A percentile compares a stretch with the other conserved stretches of the same genome.
These are phyloP conservation scores for Gopherus evgoodei DNA, from an alignment of 2,113 vertebrate genomes.

Conservation along the genomic window DNA sequence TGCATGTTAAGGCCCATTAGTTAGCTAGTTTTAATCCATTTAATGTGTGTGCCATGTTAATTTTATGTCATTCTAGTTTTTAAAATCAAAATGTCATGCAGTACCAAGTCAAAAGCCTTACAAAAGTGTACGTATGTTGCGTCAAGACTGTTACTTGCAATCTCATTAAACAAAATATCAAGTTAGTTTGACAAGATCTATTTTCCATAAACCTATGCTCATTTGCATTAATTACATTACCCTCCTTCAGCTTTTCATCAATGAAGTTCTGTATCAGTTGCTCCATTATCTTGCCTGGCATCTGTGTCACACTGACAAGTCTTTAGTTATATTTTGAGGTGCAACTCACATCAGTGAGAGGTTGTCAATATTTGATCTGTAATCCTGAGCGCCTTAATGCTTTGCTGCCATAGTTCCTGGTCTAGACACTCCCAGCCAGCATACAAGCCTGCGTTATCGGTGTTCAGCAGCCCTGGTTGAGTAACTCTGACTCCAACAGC, in stretches of 20 bases:
- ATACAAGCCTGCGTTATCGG: background rate
- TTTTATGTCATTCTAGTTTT: too few species aligned
- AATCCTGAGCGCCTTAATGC: background rate
- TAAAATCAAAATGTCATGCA: background rate
- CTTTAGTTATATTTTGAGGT: background rate
- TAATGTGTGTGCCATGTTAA: background rate
- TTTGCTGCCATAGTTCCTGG: background rate
- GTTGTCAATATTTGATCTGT: background rate
- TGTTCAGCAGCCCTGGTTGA: background rate
- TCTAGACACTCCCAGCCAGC: background rate
- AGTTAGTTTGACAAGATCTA: background rate
- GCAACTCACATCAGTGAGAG: background rate
- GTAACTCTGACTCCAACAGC: too few species aligned
- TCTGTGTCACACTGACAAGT: background rate
- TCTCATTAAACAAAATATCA: background rate
- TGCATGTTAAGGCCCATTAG: background rate
- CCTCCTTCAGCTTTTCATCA: background rate
- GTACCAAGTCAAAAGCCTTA: background rate
- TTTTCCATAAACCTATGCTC: background rate
- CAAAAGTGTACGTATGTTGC: background rate
- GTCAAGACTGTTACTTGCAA: background rate
- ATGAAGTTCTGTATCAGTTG: background rate
- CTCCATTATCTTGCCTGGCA: background rate
- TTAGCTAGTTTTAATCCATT: background rate
- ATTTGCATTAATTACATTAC: background rate